These are phyloP conservation scores for Phalacrocorax pelagicus DNA, from an alignment of 2,113 vertebrate genomes.

Conservation along the genomic window DNA sequence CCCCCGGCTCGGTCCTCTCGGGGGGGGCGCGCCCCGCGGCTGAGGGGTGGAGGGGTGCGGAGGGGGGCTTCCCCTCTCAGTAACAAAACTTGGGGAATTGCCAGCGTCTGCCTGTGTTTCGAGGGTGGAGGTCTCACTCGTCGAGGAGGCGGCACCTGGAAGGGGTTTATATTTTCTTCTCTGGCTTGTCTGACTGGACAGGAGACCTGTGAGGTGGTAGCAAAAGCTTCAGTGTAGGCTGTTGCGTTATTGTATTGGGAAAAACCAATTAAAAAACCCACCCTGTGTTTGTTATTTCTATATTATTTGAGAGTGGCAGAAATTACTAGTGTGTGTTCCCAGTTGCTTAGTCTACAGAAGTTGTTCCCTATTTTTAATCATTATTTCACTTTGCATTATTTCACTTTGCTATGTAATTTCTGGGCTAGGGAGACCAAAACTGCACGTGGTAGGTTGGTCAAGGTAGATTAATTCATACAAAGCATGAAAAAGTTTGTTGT, in stretches of 20 bases:
- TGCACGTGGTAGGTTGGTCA: rapidly evolving
- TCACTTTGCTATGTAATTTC: rapidly evolving
- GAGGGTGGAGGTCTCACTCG: rapidly evolving
- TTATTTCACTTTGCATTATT: rapidly evolving
- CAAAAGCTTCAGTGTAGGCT: rapidly evolving
- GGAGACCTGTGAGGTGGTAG: neutral
- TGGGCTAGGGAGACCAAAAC: neutral
- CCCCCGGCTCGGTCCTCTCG: rapidly evolving
- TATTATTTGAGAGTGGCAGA: neutral
- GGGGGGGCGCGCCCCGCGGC: neutral
- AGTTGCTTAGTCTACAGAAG: neutral
- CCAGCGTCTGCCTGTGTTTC: rapidly evolving
- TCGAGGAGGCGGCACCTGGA: neutral
- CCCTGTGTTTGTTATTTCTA: rapidly evolving
- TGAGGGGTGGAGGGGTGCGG: rapidly evolving
- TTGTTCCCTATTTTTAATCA: rapidly evolving
- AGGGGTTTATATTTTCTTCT: rapidly evolving
- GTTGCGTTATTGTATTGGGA: neutral
- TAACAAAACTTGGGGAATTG: neutral
- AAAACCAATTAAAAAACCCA: neutral
- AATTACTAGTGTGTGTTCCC: rapidly evolving
- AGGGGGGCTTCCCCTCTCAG: rapidly evolving
- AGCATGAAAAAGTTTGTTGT: rapidly evolving
- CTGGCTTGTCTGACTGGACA: neutral
- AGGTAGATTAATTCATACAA: neutral